Evolutionary conservation across 2,888 invertebrate species (phyloP), one percentile per base, ranked within the genome.

Genomic region (Embidobia sp.): DNA sequence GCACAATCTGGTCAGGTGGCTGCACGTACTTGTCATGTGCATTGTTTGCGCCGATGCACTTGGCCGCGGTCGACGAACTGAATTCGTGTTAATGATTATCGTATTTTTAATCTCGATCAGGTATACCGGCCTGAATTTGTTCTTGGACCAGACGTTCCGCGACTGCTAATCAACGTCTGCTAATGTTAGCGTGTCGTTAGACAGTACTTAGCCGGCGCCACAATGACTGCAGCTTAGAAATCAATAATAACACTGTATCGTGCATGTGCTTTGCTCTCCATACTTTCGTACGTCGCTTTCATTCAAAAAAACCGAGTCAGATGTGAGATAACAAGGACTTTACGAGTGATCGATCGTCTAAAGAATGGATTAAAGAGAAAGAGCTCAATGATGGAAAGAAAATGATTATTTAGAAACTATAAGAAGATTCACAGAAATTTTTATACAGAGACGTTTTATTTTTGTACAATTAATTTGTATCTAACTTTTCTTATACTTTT

Each of bases 181-280:
- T n/a, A 22, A 22, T 22, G 22, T 53, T 5, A 22, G 33, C 46
- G 16, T 61, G 31, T 70, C 26, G 53, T 46, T 13, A 37, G 46
- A 55, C 57, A 59, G 33, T 46, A 48, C 61, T 77, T 73, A 78
- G 83, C 81, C 83, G 88, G 87, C 88, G 88, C 87, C 87, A 81
- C 82, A 82, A 84, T 84, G 87, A 86, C 87, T 87, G 85, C 84
- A 81, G 73, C 81, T 72, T 80, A 83, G 87, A 88, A 88, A 88
- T 88, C 88, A 88, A 88, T 88, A 88, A 80, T 78, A 79, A 79
- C 81, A 78, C 81, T 78, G 78, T 85, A 80, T 61, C 55, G 35
- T 79, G 80, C 83, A 79, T 78, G 81, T 81, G 82, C 81, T 77
- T 70, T 82, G 77, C 77, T 51, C 77, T 33, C 26, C 7, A 11